Base-by-base conservation (phyloP, 2,797 vertebrate genomes). In the Distichodus sexfasciatus region DNA sequence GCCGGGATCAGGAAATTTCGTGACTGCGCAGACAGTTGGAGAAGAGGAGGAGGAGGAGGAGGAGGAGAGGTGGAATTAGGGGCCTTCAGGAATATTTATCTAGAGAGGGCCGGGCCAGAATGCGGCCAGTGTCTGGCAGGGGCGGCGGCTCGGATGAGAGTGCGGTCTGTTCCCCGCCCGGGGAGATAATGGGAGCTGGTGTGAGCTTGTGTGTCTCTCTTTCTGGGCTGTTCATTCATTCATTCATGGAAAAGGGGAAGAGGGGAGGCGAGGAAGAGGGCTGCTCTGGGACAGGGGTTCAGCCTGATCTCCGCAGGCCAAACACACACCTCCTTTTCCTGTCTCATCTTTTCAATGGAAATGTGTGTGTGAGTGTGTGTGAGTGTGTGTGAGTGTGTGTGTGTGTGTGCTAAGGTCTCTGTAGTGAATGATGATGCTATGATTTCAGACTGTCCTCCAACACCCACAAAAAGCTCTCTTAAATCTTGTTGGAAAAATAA, bases 81-180 rank as follows among this genome's bases (percentile, higher is more conserved):
- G 85, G 59, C 53, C 88, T 90, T 91, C 84, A 79, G 90, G 89
- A 88, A 90, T 89, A 92, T 92, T 90, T 92, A 89, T 88, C 87
- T 82, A 84, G 81, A 81, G 83, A 85, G 85, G 87, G 80, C 82
- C 76, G 76, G n/a, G 46, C 82, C 82, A 91, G 87, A 92, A 91
- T 87, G 86, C 81, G 81, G 80, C 79, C 87, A 87, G 82, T 90
- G 90, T 91, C 87, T 86, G 78, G 76, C 76, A 81, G 44, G 29
- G 33, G 44, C 23, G 5, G n/a, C 17, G 33, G 24, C 26, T 61
- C 38, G 12, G 61, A 66, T 72, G 75, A 76, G 70, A 66, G 71
- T 46, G 54, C 12, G n/a, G 60, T 53, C 71, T 76, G 75, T 76
- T 76, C 68, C 36, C 41, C 44, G 66, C 28, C 55, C 59, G 33